Conservation (phyloP, 2,113 vertebrate genomes). For the Peucedramus taeniatus region DNA sequence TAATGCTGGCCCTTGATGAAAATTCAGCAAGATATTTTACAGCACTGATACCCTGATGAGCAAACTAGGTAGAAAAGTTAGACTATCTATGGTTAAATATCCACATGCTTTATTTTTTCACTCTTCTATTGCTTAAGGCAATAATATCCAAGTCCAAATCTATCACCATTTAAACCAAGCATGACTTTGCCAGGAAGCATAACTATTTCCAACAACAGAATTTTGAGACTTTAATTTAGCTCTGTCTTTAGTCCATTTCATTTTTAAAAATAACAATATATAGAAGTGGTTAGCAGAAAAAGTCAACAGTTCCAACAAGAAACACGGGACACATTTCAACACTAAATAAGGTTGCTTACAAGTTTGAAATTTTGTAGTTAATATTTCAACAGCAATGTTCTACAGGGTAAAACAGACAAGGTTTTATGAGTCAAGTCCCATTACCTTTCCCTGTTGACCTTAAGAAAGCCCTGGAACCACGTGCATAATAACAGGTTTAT, state of each 20-base stretch:
- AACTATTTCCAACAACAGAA: neutral
- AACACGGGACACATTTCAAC: neutral
- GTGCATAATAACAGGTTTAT: rapidly evolving
- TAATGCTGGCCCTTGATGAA: neutral
- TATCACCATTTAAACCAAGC: neutral
- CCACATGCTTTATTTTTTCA: neutral
- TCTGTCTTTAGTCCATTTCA: neutral
- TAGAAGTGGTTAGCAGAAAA: neutral
- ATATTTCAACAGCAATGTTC: neutral
- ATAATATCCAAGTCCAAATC: neutral
- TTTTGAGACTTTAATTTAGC: neutral
- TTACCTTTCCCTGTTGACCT: neutral
- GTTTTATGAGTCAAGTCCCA: neutral
- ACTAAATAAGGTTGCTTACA: neutral
- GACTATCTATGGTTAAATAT: neutral
- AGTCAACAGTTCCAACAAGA: neutral
- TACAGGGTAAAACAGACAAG: neutral
- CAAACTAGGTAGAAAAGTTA: neutral
- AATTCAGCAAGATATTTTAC: neutral
- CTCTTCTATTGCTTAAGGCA: neutral
- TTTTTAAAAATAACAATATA: neutral
- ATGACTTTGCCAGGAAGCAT: neutral
- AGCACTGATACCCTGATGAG: neutral
- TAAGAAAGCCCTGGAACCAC: neutral
- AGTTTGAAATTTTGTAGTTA: neutral